Conservation (phyloP, 2,888 invertebrate genomes). For the Dynastes grantii region DNA sequence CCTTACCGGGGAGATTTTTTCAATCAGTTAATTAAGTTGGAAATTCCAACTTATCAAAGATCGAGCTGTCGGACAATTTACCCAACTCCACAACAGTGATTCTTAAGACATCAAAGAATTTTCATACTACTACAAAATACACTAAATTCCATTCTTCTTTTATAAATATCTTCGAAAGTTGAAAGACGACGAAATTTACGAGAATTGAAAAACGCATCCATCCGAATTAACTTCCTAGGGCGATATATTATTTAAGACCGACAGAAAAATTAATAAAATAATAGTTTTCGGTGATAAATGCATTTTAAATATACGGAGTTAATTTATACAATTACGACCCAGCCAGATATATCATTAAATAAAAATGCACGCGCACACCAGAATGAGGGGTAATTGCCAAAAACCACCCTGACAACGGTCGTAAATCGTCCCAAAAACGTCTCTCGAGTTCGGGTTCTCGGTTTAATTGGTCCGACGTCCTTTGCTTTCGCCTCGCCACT, state of each 20-base stretch:
- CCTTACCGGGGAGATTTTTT: too few species aligned
- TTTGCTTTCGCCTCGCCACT: constrained; percentile 36
- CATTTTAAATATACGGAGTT: constrained; percentile 40
- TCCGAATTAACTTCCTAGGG: constrained; percentile 18
- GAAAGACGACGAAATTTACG: background rate
- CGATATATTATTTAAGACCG: constrained; percentile 33
- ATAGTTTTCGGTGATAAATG: constrained; percentile 40
- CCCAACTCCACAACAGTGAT: too few species aligned
- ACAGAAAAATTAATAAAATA: constrained; percentile 43
- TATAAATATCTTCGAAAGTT: background rate
- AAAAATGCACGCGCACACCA: constrained; percentile 52
- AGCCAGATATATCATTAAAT: constrained; percentile 55
- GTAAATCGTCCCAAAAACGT: constrained; percentile 55
- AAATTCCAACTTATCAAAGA: too few species aligned
- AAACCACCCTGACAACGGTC: constrained; percentile 56
- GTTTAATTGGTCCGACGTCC: constrained; percentile 44
- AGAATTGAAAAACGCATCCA: constrained; percentile 6
- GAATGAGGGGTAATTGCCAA: constrained; percentile 57
- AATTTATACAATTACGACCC: constrained; percentile 42
- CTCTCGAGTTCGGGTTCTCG: constrained; percentile 39
- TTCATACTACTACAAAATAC: too few species aligned
- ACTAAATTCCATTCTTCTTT: too few species aligned
- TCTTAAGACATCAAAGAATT: too few species aligned
- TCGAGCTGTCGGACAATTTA: too few species aligned
- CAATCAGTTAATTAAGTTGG: too few species aligned